phyloP scores from a whole-genome alignment of 1,140 invertebrate genomes.

The Spodoptera frugiperda region DNA sequence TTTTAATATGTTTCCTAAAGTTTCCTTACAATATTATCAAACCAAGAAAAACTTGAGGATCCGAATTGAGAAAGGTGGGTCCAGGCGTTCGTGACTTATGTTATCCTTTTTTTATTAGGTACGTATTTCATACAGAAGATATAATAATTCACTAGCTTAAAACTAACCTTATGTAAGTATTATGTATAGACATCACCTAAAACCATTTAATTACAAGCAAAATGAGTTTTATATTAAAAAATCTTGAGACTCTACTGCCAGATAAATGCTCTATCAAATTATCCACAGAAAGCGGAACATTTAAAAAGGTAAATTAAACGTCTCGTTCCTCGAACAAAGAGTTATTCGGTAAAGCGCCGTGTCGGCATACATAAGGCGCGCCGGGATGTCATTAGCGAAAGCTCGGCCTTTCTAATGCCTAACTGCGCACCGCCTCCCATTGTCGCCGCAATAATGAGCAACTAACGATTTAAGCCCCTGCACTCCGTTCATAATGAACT shows the following conservation, averaged over 20 bases:
- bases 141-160: too few relatives aligned
- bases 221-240: too few relatives aligned
- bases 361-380: slow-evolving; percentile 59
- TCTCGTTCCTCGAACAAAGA: slow-evolving; percentile 66
- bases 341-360: slow-evolving; percentile 71
- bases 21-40: too few relatives aligned
- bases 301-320: slow-evolving; percentile 67
- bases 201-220: too few relatives aligned
- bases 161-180: too few relatives aligned
- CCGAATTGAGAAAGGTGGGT: too few relatives aligned
- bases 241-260: background rate
- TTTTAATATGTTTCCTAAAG: too few relatives aligned
- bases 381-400: slow-evolving; percentile 80
- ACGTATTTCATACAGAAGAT: too few relatives aligned
- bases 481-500: slow-evolving; percentile 52
- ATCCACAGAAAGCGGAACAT: slow-evolving; percentile 49
- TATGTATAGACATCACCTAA: too few relatives aligned
- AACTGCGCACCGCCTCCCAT: slow-evolving; percentile 79
- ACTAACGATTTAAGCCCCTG: slow-evolving; percentile 75
- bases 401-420: slow-evolving; percentile 82
- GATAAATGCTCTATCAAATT: slow-evolving; percentile 32
- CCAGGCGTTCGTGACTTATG: too few relatives aligned
- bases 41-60: too few relatives aligned
- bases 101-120: too few relatives aligned
- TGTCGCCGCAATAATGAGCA: slow-evolving; percentile 80